Conservation (phyloP, 2,888 invertebrate species). For the Apeira syringaria region DNA sequence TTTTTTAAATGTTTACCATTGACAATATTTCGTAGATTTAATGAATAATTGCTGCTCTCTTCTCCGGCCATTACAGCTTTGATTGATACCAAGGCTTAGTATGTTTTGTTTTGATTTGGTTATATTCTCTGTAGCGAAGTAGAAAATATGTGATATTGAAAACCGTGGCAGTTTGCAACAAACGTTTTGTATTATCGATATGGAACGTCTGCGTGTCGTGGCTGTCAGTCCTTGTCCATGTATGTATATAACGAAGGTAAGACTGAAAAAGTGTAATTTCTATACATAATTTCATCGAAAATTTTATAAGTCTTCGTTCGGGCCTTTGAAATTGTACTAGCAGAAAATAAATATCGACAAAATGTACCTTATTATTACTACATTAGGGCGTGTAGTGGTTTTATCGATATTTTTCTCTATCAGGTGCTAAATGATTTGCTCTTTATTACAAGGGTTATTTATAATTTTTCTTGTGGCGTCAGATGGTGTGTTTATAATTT, state of each 20-base stretch:
- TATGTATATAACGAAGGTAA: constrained; percentile 77
- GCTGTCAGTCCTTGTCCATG: constrained; percentile 56
- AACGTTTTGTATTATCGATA: constrained; percentile 7
- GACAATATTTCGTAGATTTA: too few species aligned
- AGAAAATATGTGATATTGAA: constrained; percentile 16
- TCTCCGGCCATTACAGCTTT: too few species aligned
- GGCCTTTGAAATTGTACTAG: constrained; percentile 2
- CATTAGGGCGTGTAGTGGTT: too few species aligned
- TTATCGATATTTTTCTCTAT: too few species aligned
- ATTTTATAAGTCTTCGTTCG: constrained; percentile 8
- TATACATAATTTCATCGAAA: constrained; percentile 32
- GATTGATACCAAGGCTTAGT: too few species aligned
- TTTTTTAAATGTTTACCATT: too few species aligned
- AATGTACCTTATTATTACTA: background rate
- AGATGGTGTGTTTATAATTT: constrained; percentile 20
- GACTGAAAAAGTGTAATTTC: constrained; percentile 59
- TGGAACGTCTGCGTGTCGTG: constrained; percentile 15
- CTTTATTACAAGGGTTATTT: background rate
- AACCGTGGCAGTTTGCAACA: constrained; percentile 7
- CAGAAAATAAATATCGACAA: background rate
- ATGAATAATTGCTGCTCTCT: too few species aligned
- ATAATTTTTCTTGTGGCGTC: constrained; percentile 7
- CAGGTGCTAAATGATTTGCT: background rate
- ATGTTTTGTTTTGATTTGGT: background rate
- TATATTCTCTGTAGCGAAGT: constrained; percentile 8